These are phyloP conservation scores for Eumaeus atala DNA, from an alignment of 1,140 invertebrate genomes.

Conservation along the genomic window DNA sequence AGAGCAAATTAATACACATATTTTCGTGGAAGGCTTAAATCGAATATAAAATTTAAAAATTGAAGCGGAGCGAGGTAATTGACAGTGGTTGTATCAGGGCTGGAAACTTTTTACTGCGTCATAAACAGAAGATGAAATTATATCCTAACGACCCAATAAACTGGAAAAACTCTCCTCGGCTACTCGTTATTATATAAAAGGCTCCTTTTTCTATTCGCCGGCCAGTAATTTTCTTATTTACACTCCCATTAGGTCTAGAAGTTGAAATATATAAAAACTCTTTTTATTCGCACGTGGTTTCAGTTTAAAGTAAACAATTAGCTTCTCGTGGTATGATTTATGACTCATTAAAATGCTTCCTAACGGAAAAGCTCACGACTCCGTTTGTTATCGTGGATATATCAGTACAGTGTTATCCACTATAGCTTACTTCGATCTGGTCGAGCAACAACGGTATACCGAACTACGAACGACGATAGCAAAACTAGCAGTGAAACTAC, in stretches of 20 bases:
- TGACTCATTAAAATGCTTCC: no score
- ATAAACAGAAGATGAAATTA: constrained; percentile 68
- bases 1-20: no score
- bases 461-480: no score
- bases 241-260: neutral
- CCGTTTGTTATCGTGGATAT: no score
- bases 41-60: constrained; percentile 4
- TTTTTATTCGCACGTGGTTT: no score
- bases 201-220: constrained; percentile 4
- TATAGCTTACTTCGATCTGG: no score
- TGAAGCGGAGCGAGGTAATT: constrained; percentile 36
- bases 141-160: constrained; percentile 66
- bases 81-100: constrained; percentile 58
- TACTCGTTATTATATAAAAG: constrained; percentile 44
- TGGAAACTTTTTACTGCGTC: constrained; percentile 57
- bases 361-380: no score
- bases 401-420: no score
- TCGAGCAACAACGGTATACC: no score
- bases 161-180: constrained; percentile 55
- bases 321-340: no score
- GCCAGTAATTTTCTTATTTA: constrained; percentile 10
- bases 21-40: neutral
- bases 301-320: no score
- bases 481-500: no score
- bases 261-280: neutral